These are phyloP conservation scores for Seladonia tumulorum DNA, from an alignment of 2,888 invertebrate genomes.

Conservation along the genomic window DNA sequence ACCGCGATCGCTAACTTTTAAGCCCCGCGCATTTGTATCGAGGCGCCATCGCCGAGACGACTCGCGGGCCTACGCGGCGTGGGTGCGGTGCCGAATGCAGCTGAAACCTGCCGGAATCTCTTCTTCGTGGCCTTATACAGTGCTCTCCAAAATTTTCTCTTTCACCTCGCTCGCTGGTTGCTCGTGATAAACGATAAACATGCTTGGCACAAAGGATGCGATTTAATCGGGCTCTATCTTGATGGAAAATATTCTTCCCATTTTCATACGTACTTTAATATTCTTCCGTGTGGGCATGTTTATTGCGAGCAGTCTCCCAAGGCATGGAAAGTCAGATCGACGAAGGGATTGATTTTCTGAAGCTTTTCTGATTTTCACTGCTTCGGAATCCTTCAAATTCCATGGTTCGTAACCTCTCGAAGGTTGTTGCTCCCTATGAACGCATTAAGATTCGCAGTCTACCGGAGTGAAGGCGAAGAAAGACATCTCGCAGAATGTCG, in stretches of 20 bases:
- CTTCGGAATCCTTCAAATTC: no score
- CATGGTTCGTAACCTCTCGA: no score
- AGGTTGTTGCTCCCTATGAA: not conserved
- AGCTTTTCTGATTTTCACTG: no score
- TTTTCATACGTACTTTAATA: not conserved
- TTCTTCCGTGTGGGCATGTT: no score
- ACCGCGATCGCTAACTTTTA: constrained; percentile 75
- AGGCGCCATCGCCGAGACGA: constrained; percentile 9
- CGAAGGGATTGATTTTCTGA: no score
- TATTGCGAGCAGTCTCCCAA: no score
- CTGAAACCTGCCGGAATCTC: not conserved
- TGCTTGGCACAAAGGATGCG: not conserved
- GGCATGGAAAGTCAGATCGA: no score
- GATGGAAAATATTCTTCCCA: not conserved
- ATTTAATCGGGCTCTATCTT: no score
- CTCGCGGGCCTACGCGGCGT: not conserved
- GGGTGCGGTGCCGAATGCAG: not conserved
- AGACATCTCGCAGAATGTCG: not conserved
- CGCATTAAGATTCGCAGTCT: not conserved
- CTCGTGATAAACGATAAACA: not conserved
- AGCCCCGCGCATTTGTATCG: constrained; percentile 74
- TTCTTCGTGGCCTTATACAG: not conserved
- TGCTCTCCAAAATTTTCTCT: not conserved
- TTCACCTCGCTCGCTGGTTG: not conserved
- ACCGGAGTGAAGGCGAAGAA: no score